phyloP scores from a whole-genome alignment of 2,888 invertebrate species.

The Phrixothrix hirtus region DNA sequence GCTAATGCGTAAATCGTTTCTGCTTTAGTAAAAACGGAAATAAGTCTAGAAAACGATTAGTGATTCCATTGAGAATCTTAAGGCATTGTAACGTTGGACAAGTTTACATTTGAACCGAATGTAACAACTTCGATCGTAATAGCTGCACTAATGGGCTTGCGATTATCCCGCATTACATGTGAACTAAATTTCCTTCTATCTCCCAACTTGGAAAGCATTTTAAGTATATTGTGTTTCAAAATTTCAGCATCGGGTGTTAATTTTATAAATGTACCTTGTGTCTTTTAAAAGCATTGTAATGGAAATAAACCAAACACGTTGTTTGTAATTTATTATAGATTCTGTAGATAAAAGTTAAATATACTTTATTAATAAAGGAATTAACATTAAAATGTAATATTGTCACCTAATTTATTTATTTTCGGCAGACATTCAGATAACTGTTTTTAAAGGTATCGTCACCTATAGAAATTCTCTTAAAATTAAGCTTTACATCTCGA shows the following conservation, averaged over 20 bases:
- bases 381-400: too few relatives aligned
- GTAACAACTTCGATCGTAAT: slow-evolving; percentile 18
- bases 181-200: slow-evolving; percentile 8
- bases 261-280: too few relatives aligned
- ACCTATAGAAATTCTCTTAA: slow-evolving; percentile 21
- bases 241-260: too few relatives aligned
- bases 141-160: slow-evolving; percentile 50
- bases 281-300: too few relatives aligned
- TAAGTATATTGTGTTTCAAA: too few relatives aligned
- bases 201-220: too few relatives aligned
- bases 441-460: slow-evolving; percentile 13
- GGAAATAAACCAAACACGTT: too few relatives aligned
- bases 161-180: slow-evolving; percentile 51
- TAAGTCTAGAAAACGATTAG: slow-evolving; percentile 10
- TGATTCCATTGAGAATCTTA: slow-evolving; percentile 8
- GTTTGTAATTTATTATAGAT: too few relatives aligned
- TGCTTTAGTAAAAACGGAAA: slow-evolving; percentile 2
- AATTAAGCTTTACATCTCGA: slow-evolving; percentile 32
- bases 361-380: too few relatives aligned
- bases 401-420: too few relatives aligned
- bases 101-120: slow-evolving; percentile 15
- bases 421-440: background rate
- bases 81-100: slow-evolving; percentile 7
- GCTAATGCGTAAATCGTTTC: background rate
- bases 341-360: too few relatives aligned